Evolutionary conservation across 1,140 invertebrate species (phyloP).

Genomic region (Psix sp.): DNA sequence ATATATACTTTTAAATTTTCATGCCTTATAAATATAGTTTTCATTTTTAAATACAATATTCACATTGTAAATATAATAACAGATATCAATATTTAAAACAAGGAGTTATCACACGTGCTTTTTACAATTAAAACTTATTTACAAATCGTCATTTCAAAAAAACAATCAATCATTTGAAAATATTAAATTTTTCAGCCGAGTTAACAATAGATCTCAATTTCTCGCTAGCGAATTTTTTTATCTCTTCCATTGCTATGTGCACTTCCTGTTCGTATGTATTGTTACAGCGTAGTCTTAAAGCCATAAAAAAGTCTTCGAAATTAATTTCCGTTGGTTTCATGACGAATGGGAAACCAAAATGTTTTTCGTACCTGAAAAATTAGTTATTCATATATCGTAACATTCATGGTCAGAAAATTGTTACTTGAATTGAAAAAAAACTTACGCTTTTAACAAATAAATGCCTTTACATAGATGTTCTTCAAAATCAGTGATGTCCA

Average conservation of each 20-base stretch:
- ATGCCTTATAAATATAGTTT: background rate
- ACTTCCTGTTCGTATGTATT: constrained; percentile 31
- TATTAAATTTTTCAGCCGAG: background rate
- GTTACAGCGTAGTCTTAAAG: constrained; percentile 17
- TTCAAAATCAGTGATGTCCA: constrained; percentile 29
- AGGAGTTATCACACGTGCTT: no score
- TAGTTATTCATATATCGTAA: background rate
- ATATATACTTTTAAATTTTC: no score
- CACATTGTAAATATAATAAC: no score
- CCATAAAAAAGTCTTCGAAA: constrained; percentile 29
- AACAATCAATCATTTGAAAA: background rate
- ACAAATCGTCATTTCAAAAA: background rate
- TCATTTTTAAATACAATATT: background rate
- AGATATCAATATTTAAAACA: no score
- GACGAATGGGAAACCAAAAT: constrained; percentile 36
- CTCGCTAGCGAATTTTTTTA: constrained; percentile 28
- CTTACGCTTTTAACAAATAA: constrained; percentile 34
- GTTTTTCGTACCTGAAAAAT: constrained; percentile 30
- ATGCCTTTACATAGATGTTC: constrained; percentile 9
- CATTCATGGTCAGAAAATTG: background rate
- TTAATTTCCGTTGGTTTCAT: constrained; percentile 27
- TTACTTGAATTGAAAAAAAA: background rate
- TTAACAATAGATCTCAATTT: constrained; percentile 10
- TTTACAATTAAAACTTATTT: background rate
- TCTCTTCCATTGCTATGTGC: constrained; percentile 20